phyloP scores from a whole-genome alignment of 2,113 vertebrate genomes.

The Leptocoma aspasia region DNA sequence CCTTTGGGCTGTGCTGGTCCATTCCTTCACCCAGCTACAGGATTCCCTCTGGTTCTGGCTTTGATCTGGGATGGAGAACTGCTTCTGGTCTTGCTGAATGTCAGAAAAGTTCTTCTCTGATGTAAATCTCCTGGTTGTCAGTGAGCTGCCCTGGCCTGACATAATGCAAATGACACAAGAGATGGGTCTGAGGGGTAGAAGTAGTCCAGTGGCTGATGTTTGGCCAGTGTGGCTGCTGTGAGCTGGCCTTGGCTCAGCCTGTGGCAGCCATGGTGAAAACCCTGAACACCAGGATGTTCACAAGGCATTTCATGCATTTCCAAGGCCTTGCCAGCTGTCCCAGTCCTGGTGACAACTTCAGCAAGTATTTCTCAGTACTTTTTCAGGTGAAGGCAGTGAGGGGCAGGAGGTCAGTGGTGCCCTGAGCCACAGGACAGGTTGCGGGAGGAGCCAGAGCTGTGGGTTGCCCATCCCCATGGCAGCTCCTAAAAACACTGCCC shows the following conservation, averaged over 20 bases:
- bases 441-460: fast-evolving
- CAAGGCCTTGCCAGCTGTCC: neutral
- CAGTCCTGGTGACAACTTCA: neutral
- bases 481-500: fast-evolving
- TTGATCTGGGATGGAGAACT: neutral
- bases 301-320: neutral
- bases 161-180: neutral
- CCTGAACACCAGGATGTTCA: fast-evolving
- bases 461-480: neutral
- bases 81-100: neutral
- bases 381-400: neutral
- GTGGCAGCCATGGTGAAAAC: neutral
- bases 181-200: neutral
- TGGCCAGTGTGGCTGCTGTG: neutral
- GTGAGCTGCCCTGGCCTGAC: neutral
- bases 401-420: neutral
- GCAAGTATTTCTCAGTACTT: neutral
- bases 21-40: neutral
- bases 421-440: neutral
- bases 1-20: neutral
- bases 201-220: neutral
- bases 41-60: neutral
- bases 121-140: neutral
- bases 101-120: neutral
- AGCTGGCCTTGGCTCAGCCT: neutral